A percentile compares a stretch with the other conserved stretches of the same genome.
Conservation (phyloP, 53 echinoderm and acorn worm species). For the Glandiceps talaboti region DNA sequence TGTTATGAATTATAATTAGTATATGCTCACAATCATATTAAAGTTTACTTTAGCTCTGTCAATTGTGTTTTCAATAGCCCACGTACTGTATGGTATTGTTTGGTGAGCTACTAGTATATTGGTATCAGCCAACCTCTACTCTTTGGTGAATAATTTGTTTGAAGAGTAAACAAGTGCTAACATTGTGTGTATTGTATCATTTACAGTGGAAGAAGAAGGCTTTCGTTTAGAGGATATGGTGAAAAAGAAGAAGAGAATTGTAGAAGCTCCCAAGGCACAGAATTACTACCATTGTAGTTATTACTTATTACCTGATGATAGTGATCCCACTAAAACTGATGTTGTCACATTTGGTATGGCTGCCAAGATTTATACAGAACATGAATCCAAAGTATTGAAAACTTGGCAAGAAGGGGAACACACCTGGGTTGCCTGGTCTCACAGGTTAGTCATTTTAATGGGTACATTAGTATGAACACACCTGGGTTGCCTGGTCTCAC, state of each 20-base stretch:
- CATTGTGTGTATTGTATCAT: too few species aligned
- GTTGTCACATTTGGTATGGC: conserved; percentile 99
- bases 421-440: conserved; percentile 98
- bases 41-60: too few species aligned
- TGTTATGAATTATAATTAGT: too few species aligned
- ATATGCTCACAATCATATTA: too few species aligned
- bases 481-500: conserved; percentile 98
- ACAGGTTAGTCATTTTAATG: conserved; percentile 86
- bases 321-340: conserved; percentile 74
- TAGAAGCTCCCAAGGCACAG: conserved; percentile 94
- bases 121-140: too few species aligned
- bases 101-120: too few species aligned
- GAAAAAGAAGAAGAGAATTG: conserved; percentile 84
- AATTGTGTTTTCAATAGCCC: too few species aligned
- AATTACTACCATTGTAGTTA: conserved; percentile 98
- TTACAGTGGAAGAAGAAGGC: conserved; percentile 56
- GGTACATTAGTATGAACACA: too few species aligned
- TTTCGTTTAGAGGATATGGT: conserved; percentile 80
- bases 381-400: conserved; percentile 93
- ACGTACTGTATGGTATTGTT: too few species aligned
- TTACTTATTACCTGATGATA: conserved; percentile 80
- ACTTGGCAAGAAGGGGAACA: conserved; percentile 98
- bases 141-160: too few species aligned
- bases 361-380: conserved; percentile 98
- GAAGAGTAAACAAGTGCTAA: too few species aligned